These are phyloP conservation scores for Xylophagus ater DNA, from an alignment of 2,888 invertebrate species.

Conservation along the genomic window DNA sequence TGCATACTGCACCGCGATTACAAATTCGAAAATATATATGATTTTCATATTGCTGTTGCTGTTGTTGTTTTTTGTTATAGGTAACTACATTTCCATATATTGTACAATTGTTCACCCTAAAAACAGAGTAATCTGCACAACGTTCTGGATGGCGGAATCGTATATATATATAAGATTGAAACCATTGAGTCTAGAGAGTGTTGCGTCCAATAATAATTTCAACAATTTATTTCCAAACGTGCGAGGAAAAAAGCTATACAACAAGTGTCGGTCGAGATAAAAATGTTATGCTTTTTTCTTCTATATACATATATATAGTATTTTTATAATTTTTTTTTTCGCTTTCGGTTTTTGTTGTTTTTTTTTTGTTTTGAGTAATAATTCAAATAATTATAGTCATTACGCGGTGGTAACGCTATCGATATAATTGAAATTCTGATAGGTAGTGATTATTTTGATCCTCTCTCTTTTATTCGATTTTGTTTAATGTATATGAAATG, in stretches of 20 bases:
- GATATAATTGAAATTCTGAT: constrained; percentile 42
- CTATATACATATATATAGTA: no score
- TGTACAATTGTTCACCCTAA: constrained; percentile 11
- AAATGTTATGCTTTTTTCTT: no score
- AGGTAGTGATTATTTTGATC: constrained; percentile 36
- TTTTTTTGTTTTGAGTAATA: constrained; percentile 31
- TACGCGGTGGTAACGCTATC: constrained; percentile 41
- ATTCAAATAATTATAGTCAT: constrained; percentile 42
- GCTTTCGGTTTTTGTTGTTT: no score
- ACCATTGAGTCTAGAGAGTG: not conserved
- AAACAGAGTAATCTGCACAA: constrained; percentile 16
- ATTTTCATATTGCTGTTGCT: no score
- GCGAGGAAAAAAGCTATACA: constrained; percentile 17
- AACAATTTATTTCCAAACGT: constrained; percentile 40
- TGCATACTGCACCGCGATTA: not conserved
- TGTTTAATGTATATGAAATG: no score
- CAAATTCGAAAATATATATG: no score
- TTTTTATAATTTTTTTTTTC: no score
- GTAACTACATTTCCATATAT: not conserved
- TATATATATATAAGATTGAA: no score
- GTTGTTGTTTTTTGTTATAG: no score
- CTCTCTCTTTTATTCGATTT: constrained; percentile 7
- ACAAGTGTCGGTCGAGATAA: constrained; percentile 9
- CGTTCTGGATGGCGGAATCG: constrained; percentile 7
- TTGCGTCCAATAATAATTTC: constrained; percentile 29